Percentiles rank a stretch among this genome's conserved stretches.
Conservation (phyloP, 2,888 invertebrate genomes). For the Orthosia incerta region DNA sequence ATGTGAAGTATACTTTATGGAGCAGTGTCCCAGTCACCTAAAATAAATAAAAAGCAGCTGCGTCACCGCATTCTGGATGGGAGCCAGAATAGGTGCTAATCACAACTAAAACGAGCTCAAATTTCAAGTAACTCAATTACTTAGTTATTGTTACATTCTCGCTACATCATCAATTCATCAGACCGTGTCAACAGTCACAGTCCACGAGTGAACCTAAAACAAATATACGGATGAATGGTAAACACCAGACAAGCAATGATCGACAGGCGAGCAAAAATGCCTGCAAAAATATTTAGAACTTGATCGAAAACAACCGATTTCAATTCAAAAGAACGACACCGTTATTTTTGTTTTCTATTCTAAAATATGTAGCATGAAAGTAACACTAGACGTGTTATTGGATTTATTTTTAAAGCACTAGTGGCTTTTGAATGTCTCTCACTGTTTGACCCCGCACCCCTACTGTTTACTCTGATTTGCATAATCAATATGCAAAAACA, state of each 20-base stretch:
- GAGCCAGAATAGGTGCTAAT: conserved; percentile 9
- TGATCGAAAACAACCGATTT: conserved; percentile 12
- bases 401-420: conserved; percentile 26
- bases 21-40: not conserved
- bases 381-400: conserved; percentile 1
- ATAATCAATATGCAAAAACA: conserved; percentile 62
- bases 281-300: conserved; percentile 21
- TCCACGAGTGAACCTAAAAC: not conserved
- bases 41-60: conserved; percentile 1
- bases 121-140: not conserved
- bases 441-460: conserved; percentile 27
- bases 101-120: not conserved
- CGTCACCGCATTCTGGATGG: conserved; percentile 6
- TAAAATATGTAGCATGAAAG: conserved; percentile 1
- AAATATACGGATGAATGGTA: conserved; percentile 1
- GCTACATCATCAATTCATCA: not conserved
- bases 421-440: conserved; percentile 31
- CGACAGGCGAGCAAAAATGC: conserved; percentile 16
- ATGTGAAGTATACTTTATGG: conserved; percentile 2
- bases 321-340: conserved; percentile 10
- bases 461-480: conserved; percentile 49
- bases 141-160: not conserved
- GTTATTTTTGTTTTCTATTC: conserved; percentile 21
- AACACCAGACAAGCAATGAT: conserved; percentile 15
- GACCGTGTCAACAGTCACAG: no score